Percentiles rank a stretch among this genome's conserved stretches.
Conservation (phyloP, 2,888 invertebrate species). For the Bembecia ichneumoniformis region DNA sequence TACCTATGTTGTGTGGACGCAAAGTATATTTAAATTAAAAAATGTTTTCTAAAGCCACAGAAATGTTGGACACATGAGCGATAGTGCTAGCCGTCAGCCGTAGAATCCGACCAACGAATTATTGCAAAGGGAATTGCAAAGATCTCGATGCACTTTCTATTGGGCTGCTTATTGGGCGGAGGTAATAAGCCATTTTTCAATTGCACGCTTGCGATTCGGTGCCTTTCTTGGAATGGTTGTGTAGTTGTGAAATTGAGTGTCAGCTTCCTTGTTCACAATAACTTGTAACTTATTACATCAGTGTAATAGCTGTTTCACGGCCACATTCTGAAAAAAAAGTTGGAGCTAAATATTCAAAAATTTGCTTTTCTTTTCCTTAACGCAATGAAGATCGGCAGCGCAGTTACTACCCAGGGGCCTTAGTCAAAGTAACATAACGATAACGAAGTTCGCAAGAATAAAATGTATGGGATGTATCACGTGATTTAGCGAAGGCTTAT, state of each 20-base stretch:
- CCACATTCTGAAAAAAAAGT: too few relatives aligned
- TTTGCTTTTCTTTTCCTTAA: too few relatives aligned
- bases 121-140: conserved; percentile 36
- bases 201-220: conserved; percentile 23
- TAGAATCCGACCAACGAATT: conserved; percentile 32
- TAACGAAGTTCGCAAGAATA: too few relatives aligned
- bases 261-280: conserved; percentile 11
- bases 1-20: too few relatives aligned
- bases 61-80: conserved; percentile 19
- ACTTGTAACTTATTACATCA: neutral
- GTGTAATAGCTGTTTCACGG: conserved; percentile 26
- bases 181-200: conserved; percentile 45
- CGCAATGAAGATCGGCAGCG: too few relatives aligned
- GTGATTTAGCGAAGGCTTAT: too few relatives aligned
- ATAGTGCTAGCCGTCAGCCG: conserved; percentile 25
- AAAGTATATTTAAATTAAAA: too few relatives aligned
- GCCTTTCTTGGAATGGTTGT: conserved; percentile 27
- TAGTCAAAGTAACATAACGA: too few relatives aligned
- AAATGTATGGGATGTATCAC: too few relatives aligned
- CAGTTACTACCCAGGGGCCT: too few relatives aligned
- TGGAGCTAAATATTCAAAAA: too few relatives aligned
- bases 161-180: conserved; percentile 27
- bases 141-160: conserved; percentile 44
- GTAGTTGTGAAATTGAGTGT: conserved; percentile 13
- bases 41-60: neutral